Evolutionary conservation across 1,140 invertebrate genomes (phyloP).

Genomic region (Tachypleus tridentatus): DNA sequence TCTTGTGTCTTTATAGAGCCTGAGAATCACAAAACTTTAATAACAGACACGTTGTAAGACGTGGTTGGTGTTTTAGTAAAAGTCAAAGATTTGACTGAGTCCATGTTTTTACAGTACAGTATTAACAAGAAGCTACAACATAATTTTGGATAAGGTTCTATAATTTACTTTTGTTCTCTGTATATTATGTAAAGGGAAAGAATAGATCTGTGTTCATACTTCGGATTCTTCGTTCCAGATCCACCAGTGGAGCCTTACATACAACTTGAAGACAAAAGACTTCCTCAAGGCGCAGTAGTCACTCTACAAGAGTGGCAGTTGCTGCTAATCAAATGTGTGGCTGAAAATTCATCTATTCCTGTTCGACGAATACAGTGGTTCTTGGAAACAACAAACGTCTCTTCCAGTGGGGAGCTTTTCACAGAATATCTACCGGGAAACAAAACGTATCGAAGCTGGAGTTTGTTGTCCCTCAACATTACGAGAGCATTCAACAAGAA

Average conservation of each 20-base stretch:
- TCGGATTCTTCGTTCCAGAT: constrained; percentile 28
- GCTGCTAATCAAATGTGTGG: constrained; percentile 61
- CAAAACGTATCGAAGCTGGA: constrained; percentile 43
- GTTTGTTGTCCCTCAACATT: constrained; percentile 51
- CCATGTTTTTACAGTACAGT: too few species aligned
- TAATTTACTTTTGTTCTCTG: too few species aligned
- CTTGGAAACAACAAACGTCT: constrained; percentile 27
- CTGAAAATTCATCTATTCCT: constrained; percentile 65
- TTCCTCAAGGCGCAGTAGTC: constrained; percentile 22
- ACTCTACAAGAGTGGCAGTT: constrained; percentile 27
- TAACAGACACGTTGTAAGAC: too few species aligned
- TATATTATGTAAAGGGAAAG: too few species aligned
- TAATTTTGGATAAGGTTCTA: too few species aligned
- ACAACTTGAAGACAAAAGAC: constrained; percentile 14
- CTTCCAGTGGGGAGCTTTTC: constrained; percentile 24
- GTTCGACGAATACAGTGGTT: constrained; percentile 40
- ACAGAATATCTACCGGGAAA: constrained; percentile 29
- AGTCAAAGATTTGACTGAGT: too few species aligned
- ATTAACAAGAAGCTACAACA: too few species aligned
- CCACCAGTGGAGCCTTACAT: constrained; percentile 40
- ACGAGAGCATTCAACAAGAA: constrained; percentile 59
- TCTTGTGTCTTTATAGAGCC: too few species aligned
- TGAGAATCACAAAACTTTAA: too few species aligned
- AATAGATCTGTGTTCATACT: too few species aligned
- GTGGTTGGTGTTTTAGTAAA: too few species aligned